Conservation (phyloP, 2,113 vertebrate species). For the Sinocyclocheilus rhinocerous region DNA sequence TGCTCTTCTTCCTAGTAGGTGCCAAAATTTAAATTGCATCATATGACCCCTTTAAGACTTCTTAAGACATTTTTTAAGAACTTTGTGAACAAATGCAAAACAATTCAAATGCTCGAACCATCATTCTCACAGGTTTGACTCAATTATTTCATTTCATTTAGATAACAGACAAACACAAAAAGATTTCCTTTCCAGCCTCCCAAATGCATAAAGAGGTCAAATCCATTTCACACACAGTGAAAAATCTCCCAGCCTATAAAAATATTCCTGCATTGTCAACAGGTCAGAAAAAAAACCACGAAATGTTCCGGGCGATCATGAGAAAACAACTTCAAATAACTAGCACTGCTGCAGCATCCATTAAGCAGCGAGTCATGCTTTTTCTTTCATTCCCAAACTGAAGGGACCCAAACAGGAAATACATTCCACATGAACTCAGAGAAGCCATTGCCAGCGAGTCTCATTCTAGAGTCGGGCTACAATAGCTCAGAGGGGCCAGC, state of each 20-base stretch:
- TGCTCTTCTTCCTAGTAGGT: too few relatives aligned
- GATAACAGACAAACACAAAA: not conserved
- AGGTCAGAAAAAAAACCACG: not conserved
- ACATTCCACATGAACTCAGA: constrained; percentile 64
- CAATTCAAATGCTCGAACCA: not conserved
- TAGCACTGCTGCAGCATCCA: not conserved
- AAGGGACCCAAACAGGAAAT: constrained; percentile 65
- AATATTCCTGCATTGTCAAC: not conserved
- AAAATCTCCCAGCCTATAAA: not conserved
- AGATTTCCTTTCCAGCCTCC: not conserved
- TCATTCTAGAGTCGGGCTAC: constrained; percentile 27
- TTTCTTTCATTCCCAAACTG: constrained; percentile 47
- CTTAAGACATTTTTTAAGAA: too few relatives aligned
- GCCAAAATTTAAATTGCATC: too few relatives aligned
- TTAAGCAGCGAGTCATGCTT: constrained; percentile 32
- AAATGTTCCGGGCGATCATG: not conserved
- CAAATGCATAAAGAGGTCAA: not conserved
- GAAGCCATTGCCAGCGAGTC: constrained; percentile 48
- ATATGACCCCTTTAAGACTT: too few relatives aligned
- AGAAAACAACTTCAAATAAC: not conserved
- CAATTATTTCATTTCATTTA: not conserved
- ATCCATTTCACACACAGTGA: not conserved
- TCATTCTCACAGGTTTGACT: not conserved
- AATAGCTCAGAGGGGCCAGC: constrained; percentile 26
- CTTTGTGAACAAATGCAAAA: not conserved